Conservation (phyloP, 2,113 vertebrate genomes). For the Thryonomys swinderianus region DNA sequence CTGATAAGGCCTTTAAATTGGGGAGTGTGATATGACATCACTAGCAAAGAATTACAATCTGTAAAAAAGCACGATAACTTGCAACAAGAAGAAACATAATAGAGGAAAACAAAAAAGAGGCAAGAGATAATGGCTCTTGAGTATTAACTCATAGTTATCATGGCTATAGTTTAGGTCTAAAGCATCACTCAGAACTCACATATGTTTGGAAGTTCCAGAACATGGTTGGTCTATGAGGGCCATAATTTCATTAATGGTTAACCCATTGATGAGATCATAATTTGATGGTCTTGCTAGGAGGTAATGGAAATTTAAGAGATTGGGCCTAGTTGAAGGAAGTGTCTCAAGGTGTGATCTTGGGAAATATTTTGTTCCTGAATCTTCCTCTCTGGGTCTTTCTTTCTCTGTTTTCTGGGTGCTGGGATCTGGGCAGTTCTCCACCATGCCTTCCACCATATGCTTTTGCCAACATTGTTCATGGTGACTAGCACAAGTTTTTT, state of each 20-base stretch:
- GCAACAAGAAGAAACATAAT: conserved; percentile 27
- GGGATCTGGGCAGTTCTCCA: background rate
- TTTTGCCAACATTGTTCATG: background rate
- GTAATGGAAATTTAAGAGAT: background rate
- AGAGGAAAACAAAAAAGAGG: background rate
- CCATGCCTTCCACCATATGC: background rate
- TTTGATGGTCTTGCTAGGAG: background rate
- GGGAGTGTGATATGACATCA: background rate
- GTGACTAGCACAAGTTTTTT: background rate
- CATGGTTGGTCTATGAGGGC: background rate
- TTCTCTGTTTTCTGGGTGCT: background rate
- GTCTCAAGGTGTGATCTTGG: background rate
- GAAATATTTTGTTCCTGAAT: background rate
- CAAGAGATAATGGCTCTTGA: background rate
- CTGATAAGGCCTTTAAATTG: conserved; percentile 61
- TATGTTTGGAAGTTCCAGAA: background rate
- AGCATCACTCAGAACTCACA: background rate
- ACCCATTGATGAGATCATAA: background rate
- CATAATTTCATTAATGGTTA: background rate
- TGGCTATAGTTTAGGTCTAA: background rate
- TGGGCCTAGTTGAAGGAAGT: background rate
- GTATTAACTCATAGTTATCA: background rate
- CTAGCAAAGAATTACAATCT: conserved; percentile 9
- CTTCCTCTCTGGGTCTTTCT: background rate
- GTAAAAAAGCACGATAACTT: background rate